Base-by-base conservation (phyloP, 2,888 invertebrate species). In the Oligia fasciuncula region DNA sequence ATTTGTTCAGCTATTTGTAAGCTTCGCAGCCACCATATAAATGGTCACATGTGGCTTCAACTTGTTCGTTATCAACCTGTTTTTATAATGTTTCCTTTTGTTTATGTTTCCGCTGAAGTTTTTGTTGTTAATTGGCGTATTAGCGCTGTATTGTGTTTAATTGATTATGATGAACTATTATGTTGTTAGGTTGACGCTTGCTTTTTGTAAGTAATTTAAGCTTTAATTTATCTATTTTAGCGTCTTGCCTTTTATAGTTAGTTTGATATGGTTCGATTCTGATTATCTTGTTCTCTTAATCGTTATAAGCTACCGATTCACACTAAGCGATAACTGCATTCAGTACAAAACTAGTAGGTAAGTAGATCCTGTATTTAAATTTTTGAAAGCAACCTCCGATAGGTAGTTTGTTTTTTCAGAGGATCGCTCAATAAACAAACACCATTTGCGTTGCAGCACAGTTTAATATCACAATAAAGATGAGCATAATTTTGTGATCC, bases 1-100 rank as follows among this genome's bases (percentile, higher is more conserved):
- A 88, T 89, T 89, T 89, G 89, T 88, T 77, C 86, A 85, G 86
- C 91, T 88, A 94, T 94, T 93, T 93, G 94, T 94, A 89, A 85
- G 87, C 86, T 79, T 76, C 77, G 83, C 88, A 83, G 80, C 73
- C 79, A 67, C 85, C 79, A 77, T 89, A 89, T 88, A 88, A 87
- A 88, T 74, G 90, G 88, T 87, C 84, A 51, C 66, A 87, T 54
- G 87, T 35, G 49, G 69, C 87, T 81, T 81, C 77, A 90, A 90
- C 84, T 89, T 54, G 85, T 78, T 88, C 80, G 83, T 85, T 88
- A 76, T 80, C 63, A 76, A 85, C 84, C 71, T 81, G 83, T 87
- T 86, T 80, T 80, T 86, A 80, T 62, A 74, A 76, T 83, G 78
- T 81, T 82, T 77, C 84, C 80, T 80, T 85, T 82, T 85, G 80